These are phyloP conservation scores for Callopanchax toddi DNA, from an alignment of 2,113 vertebrate species.

Conservation along the genomic window DNA sequence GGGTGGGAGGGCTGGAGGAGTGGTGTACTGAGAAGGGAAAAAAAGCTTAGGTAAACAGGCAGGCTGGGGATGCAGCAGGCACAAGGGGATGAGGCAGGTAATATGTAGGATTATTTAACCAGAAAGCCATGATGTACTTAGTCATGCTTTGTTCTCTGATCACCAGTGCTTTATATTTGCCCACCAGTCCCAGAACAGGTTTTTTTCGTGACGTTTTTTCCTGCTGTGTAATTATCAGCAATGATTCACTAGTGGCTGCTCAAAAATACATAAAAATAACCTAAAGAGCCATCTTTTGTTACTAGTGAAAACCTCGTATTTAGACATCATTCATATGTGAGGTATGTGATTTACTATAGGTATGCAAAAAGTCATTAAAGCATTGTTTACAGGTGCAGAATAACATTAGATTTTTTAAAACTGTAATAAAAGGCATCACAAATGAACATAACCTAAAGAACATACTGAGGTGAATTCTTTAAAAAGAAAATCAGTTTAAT, in stretches of 20 bases:
- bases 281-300: too few relatives aligned
- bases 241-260: too few relatives aligned
- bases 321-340: too few relatives aligned
- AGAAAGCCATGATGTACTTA: neutral
- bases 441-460: neutral
- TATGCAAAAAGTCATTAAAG: too few relatives aligned
- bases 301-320: too few relatives aligned
- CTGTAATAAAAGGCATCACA: too few relatives aligned
- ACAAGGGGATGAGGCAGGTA: neutral
- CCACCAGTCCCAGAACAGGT: neutral
- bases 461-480: neutral
- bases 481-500: neutral
- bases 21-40: constrained; percentile 26
- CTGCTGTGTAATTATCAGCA: constrained; percentile 1
- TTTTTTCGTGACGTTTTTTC: neutral
- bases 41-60: constrained; percentile 31
- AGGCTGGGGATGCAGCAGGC: constrained; percentile 17
- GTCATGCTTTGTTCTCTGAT: constrained; percentile 1
- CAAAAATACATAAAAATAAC: neutral
- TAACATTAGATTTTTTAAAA: too few relatives aligned
- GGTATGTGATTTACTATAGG: too few relatives aligned
- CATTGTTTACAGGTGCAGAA: too few relatives aligned
- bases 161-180: neutral
- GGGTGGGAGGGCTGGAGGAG: constrained; percentile 48
- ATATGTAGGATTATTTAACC: constrained; percentile 16